phyloP scores from a whole-genome alignment of 2,797 vertebrate species.

The Amblyraja radiata region DNA sequence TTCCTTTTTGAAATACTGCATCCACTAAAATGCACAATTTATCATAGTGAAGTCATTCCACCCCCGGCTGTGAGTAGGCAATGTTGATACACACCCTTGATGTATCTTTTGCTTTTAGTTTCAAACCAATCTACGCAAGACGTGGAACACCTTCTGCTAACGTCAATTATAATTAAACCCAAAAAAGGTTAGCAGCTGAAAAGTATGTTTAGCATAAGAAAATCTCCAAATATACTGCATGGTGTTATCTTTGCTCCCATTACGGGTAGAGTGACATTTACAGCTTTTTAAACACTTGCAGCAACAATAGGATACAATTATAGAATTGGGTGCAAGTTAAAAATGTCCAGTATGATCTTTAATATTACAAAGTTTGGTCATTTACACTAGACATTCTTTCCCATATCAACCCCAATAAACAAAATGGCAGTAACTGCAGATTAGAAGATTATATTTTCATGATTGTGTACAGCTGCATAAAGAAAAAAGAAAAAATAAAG shows the following conservation, averaged over 20 bases:
- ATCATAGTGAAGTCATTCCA: slow-evolving; percentile 37
- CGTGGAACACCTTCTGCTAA: slow-evolving; percentile 26
- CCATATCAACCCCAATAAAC: not conserved
- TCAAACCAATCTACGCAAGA: slow-evolving; percentile 3
- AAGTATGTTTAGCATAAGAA: not conserved
- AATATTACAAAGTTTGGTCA: not conserved
- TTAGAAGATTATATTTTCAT: not conserved
- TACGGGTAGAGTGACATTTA: not conserved
- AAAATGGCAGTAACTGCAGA: not conserved
- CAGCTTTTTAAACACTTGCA: not conserved
- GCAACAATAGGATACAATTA: not conserved
- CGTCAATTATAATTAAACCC: not conserved
- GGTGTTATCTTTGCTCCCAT: not conserved
- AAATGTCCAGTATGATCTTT: not conserved
- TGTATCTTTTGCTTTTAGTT: slow-evolving; percentile 26
- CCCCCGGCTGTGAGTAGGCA: slow-evolving; percentile 13
- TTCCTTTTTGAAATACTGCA: slow-evolving; percentile 26
- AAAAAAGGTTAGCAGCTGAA: slow-evolving; percentile 19
- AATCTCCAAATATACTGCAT: not conserved
- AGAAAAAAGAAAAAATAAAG: not conserved
- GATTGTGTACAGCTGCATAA: not conserved
- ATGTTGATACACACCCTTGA: not conserved
- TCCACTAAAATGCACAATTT: slow-evolving; percentile 33
- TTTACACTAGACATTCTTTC: not conserved
- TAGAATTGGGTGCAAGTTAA: not conserved